Conservation (phyloP, 2,888 invertebrate species). For the Apocheima hispidaria region DNA sequence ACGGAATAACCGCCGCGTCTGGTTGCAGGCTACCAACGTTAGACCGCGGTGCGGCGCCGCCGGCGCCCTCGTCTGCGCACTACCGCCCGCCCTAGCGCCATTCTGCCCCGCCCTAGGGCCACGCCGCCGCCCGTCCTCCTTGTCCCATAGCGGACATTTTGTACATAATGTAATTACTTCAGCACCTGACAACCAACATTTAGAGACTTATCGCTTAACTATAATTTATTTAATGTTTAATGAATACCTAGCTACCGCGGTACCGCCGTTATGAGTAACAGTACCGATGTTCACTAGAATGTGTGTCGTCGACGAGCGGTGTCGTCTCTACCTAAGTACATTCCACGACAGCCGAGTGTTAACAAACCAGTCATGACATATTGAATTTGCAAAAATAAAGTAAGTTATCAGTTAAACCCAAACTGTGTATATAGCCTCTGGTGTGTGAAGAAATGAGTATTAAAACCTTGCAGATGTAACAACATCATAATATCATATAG, state of each 20-base stretch:
- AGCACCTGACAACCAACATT: conserved; percentile 10
- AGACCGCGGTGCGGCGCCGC: conserved; percentile 56
- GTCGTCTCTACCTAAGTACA: too few relatives aligned
- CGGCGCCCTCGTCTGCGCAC: conserved; percentile 50
- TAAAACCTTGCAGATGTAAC: too few relatives aligned
- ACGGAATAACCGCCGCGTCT: conserved; percentile 25
- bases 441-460: too few relatives aligned
- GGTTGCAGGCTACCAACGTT: conserved; percentile 75
- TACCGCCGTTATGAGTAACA: too few relatives aligned
- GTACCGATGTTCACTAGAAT: too few relatives aligned
- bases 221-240: conserved; percentile 21
- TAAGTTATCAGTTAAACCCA: too few relatives aligned
- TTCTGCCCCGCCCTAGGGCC: conserved; percentile 27
- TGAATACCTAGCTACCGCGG: background rate
- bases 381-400: too few relatives aligned
- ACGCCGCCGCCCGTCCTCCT: background rate
- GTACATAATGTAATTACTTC: conserved; percentile 25
- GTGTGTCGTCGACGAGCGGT: too few relatives aligned
- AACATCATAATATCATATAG: too few relatives aligned
- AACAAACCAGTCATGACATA: too few relatives aligned
- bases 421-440: too few relatives aligned
- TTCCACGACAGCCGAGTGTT: too few relatives aligned
- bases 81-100: conserved; percentile 23
- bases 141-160: background rate
- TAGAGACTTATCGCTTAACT: conserved; percentile 4